phyloP scores from a whole-genome alignment of 2,113 vertebrate genomes.

The Diadophis punctatus region DNA sequence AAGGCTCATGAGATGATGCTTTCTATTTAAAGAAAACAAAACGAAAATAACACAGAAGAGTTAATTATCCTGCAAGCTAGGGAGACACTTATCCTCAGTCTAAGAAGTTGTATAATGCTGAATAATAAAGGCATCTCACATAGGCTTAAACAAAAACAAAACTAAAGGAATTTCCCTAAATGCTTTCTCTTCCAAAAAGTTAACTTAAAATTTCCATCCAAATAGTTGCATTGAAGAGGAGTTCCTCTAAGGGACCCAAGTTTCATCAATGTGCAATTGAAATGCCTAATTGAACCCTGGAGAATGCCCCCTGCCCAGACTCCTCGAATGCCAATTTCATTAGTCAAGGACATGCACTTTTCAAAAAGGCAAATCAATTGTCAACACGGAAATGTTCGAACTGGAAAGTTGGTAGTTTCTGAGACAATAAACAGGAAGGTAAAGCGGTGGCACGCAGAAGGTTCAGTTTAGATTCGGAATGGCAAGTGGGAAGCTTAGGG shows the following conservation, averaged over 20 bases:
- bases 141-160: not conserved
- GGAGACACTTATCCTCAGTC: not conserved
- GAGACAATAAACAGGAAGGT: not conserved
- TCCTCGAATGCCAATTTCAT: constrained; percentile 18
- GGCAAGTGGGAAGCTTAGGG: not conserved
- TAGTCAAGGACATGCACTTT: constrained; percentile 18
- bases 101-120: not conserved
- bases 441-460: not conserved
- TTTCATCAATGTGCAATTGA: not conserved
- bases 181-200: not conserved
- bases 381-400: constrained; percentile 5
- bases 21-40: not conserved
- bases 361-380: constrained; percentile 15
- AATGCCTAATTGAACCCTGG: constrained; percentile 22
- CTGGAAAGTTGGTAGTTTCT: not conserved
- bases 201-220: not conserved
- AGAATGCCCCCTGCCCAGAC: not conserved
- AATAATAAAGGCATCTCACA: not conserved
- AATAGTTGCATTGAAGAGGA: not conserved
- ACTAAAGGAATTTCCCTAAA: constrained; percentile 9
- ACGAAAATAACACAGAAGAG: not conserved
- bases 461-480: not conserved
- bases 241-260: not conserved
- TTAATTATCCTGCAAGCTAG: not conserved
- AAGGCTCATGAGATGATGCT: not conserved